phyloP scores from a whole-genome alignment of 2,797 vertebrate species.

The Myotis daubentonii region DNA sequence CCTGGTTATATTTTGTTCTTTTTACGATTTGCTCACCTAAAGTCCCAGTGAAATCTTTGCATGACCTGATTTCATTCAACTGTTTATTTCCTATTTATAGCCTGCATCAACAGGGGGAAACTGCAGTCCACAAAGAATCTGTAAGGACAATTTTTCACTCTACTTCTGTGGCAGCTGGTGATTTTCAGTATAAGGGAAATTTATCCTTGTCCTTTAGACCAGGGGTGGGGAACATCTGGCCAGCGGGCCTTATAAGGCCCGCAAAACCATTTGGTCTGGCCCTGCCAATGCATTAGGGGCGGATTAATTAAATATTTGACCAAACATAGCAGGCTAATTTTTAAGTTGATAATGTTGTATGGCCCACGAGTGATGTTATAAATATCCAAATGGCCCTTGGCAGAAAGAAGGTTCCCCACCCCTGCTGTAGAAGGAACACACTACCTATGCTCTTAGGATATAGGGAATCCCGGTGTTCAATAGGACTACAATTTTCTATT shows the following conservation, averaged over 20 bases:
- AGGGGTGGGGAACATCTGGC: no score
- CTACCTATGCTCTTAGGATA: background rate
- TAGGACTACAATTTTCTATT: conserved; percentile 16
- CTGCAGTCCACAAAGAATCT: conserved; percentile 57
- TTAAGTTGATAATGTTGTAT: no score
- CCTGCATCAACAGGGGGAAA: conserved; percentile 44
- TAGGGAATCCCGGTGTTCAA: conserved; percentile 2
- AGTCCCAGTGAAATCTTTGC: conserved; percentile 40
- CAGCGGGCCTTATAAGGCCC: no score
- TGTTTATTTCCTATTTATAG: conserved; percentile 67
- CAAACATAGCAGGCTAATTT: no score
- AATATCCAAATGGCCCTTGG: no score
- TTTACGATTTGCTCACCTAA: conserved; percentile 87
- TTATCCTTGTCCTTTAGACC: conserved; percentile 33
- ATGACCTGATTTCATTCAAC: conserved; percentile 63
- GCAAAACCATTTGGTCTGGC: no score
- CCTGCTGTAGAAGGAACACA: conserved; percentile 17
- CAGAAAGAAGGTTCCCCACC: no score
- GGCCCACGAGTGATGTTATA: no score
- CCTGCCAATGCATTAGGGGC: no score
- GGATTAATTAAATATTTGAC: no score
- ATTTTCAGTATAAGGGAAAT: conserved; percentile 59
- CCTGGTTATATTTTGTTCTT: conserved; percentile 78
- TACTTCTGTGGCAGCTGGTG: background rate
- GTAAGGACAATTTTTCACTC: conserved; percentile 52